These are phyloP conservation scores for Tineola bisselliella DNA, from an alignment of 2,888 invertebrate species.

Conservation along the genomic window DNA sequence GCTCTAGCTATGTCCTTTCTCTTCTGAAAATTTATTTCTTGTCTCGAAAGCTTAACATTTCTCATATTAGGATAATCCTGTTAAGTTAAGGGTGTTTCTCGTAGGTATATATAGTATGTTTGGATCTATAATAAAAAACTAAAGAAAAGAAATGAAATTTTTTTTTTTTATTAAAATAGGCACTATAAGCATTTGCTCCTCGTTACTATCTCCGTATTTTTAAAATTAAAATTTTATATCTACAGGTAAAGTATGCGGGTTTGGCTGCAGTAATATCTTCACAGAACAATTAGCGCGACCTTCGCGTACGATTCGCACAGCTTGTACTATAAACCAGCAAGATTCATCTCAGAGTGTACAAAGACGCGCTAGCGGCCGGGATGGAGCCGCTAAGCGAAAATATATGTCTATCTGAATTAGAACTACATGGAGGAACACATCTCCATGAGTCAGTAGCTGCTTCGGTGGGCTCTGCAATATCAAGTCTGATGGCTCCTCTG, in stretches of 20 bases:
- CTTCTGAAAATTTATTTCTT: constrained; percentile 7
- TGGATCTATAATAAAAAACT: no score
- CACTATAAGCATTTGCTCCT: no score
- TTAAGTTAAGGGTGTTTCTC: neutral
- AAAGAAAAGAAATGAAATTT: no score
- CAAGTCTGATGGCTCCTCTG: constrained; percentile 63
- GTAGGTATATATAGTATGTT: no score
- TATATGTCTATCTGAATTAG: constrained; percentile 79
- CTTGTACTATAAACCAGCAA: constrained; percentile 34
- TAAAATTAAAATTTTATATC: neutral
- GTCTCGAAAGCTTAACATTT: neutral
- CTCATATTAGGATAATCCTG: neutral
- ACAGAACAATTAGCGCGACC: neutral
- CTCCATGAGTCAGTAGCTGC: constrained; percentile 62
- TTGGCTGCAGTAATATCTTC: neutral
- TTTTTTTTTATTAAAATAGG: no score
- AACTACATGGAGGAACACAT: constrained; percentile 57
- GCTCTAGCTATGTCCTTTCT: constrained; percentile 4
- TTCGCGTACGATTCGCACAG: neutral
- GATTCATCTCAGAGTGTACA: constrained; percentile 68
- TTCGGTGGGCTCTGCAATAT: constrained; percentile 64
- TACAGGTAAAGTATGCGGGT: neutral
- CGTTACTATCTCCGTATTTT: no score
- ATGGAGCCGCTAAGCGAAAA: constrained; percentile 76
- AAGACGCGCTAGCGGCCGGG: constrained; percentile 72